Evolutionary conservation across 2,113 vertebrate species (phyloP).

Genomic region (Zosterops hypoxanthus): DNA sequence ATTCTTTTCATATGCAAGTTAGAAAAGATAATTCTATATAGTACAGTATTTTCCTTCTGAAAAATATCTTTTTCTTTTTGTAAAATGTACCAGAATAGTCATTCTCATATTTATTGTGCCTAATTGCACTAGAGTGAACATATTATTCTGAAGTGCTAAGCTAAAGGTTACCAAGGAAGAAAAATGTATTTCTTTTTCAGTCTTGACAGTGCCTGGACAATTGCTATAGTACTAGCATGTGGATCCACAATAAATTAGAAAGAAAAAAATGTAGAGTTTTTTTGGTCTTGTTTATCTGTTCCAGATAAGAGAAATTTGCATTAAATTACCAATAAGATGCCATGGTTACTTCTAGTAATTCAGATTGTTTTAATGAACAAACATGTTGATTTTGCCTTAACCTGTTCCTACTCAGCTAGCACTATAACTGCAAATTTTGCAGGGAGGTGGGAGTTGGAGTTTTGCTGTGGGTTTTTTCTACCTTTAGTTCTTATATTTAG

Average conservation of each 20-base stretch:
- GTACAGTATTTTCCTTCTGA: not conserved
- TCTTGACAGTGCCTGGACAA: constrained; percentile 11
- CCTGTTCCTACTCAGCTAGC: constrained; percentile 18
- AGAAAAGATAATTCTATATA: not conserved
- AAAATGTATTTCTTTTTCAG: not conserved
- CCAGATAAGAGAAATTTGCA: constrained; percentile 31
- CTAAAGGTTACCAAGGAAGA: constrained; percentile 19
- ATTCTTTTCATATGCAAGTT: not conserved
- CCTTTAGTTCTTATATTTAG: not conserved
- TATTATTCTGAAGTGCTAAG: constrained; percentile 10
- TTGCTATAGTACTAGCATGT: not conserved
- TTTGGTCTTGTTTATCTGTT: constrained; percentile 4
- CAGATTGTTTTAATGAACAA: constrained; percentile 21
- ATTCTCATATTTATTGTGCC: not conserved
- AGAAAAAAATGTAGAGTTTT: constrained; percentile 7
- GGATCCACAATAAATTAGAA: constrained; percentile 11
- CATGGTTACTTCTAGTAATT: constrained; percentile 33
- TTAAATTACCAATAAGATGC: constrained; percentile 9
- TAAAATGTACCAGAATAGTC: not conserved
- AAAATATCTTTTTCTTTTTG: not conserved
- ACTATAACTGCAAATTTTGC: not conserved
- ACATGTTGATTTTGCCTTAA: constrained; percentile 35
- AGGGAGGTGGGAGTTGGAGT: not conserved
- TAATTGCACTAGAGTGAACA: not conserved
- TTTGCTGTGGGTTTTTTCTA: not conserved